Conservation (phyloP, 2,113 vertebrate genomes). For the Elephas maximus region DNA sequence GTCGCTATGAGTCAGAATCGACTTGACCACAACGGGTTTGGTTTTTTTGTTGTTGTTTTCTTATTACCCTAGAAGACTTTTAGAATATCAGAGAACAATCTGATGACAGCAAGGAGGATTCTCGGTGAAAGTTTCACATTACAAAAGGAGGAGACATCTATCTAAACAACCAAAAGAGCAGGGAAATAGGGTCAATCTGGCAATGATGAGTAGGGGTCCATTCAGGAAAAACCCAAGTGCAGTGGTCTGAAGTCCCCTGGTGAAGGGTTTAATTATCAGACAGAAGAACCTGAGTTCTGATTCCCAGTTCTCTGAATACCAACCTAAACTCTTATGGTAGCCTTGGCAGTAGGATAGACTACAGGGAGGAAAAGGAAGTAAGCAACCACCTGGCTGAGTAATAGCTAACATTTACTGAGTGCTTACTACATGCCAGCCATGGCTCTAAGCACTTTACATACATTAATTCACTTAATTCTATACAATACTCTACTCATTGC, state of each 20-base stretch:
- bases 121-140: constrained; percentile 1
- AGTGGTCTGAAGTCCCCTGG: neutral
- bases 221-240: constrained; percentile 5
- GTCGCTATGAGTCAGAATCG: too few species aligned
- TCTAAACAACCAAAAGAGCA: neutral
- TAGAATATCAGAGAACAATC: neutral
- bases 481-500: neutral
- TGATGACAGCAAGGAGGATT: neutral
- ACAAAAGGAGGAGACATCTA: neutral
- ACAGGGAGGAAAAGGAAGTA: neutral
- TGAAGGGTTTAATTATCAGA: neutral
- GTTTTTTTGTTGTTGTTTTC: neutral
- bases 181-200: neutral
- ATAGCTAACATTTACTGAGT: neutral
- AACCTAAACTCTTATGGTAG: neutral
- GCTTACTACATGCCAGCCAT: neutral
- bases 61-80: constrained; percentile 36
- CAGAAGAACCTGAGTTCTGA: neutral
- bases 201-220: neutral
- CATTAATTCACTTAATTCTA: neutral
- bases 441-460: neutral
- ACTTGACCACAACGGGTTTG: too few species aligned
- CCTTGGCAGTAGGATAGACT: neutral
- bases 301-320: neutral
- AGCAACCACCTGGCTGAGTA: neutral